Conservation (phyloP, 2,888 invertebrate genomes). For the Serripes groenlandicus region DNA sequence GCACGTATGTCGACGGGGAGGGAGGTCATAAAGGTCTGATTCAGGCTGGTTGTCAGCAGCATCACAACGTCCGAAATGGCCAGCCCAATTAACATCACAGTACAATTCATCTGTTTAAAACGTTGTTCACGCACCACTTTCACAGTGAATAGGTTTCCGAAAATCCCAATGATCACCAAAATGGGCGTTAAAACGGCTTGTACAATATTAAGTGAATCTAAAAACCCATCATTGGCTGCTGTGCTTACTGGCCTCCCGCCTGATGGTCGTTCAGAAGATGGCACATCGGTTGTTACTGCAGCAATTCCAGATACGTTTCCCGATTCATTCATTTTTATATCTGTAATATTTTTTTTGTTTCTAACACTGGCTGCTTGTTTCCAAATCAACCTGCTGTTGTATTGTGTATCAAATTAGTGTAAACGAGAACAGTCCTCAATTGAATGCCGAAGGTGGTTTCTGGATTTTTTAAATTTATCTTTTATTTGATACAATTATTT, state of each 20-base stretch:
- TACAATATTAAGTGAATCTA: background rate
- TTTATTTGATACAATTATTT: too few species aligned
- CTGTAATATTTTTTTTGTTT: too few species aligned
- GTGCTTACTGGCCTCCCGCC: background rate
- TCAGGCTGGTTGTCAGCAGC: conserved; percentile 58
- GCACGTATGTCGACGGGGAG: conserved; percentile 63
- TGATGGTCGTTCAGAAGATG: background rate
- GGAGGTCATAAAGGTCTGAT: conserved; percentile 55
- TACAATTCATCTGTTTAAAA: conserved; percentile 14
- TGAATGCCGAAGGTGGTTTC: too few species aligned
- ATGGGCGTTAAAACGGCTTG: background rate
- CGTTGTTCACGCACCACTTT: background rate
- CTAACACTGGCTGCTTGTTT: too few species aligned
- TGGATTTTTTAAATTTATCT: too few species aligned
- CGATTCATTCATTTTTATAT: background rate
- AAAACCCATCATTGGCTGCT: background rate
- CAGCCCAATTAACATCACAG: conserved; percentile 54
- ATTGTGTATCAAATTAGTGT: too few species aligned
- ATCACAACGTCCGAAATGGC: conserved; percentile 65
- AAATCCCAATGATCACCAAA: background rate
- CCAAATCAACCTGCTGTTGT: too few species aligned
- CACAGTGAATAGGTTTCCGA: background rate
- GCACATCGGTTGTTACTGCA: background rate
- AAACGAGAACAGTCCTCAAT: too few species aligned
- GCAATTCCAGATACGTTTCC: background rate